A percentile compares a stretch with the other conserved stretches of the same genome.
phyloP scores from a whole-genome alignment of 2,797 vertebrate genomes.

The Sebastes glaucus region DNA sequence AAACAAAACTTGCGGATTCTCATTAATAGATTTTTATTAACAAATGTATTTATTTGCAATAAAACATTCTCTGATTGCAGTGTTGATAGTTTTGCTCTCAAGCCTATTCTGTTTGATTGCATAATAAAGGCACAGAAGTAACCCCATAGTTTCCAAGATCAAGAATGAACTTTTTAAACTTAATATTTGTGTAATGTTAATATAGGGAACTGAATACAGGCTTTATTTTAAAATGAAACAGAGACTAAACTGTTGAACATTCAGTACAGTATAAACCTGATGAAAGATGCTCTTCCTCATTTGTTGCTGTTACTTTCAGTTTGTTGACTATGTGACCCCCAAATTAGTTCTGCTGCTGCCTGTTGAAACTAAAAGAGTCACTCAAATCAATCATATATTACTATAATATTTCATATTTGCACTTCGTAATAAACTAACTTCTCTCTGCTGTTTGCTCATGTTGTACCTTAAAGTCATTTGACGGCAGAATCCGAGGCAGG shows the following conservation, averaged over 20 bases:
- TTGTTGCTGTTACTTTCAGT: background rate
- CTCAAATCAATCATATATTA: too few relatives aligned
- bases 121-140: too few relatives aligned
- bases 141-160: background rate
- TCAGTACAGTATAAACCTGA: background rate
- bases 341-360: rapidly evolving
- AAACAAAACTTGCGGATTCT: too few relatives aligned
- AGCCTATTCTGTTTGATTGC: too few relatives aligned
- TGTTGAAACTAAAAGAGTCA: background rate
- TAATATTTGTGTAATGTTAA: background rate
- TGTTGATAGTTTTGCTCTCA: too few relatives aligned
- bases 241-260: background rate
- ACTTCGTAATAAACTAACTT: background rate
- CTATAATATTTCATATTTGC: background rate
- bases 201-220: background rate
- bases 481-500: background rate
- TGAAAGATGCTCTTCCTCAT: background rate
- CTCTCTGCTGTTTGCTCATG: background rate
- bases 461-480: background rate
- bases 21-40: too few relatives aligned
- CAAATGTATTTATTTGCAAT: too few relatives aligned
- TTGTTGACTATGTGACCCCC: background rate
- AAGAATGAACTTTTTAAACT: background rate
- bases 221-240: background rate
- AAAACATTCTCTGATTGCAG: too few relatives aligned